These are phyloP conservation scores for Bemisia tabaci DNA, from an alignment of 1,140 invertebrate species.

Conservation along the genomic window DNA sequence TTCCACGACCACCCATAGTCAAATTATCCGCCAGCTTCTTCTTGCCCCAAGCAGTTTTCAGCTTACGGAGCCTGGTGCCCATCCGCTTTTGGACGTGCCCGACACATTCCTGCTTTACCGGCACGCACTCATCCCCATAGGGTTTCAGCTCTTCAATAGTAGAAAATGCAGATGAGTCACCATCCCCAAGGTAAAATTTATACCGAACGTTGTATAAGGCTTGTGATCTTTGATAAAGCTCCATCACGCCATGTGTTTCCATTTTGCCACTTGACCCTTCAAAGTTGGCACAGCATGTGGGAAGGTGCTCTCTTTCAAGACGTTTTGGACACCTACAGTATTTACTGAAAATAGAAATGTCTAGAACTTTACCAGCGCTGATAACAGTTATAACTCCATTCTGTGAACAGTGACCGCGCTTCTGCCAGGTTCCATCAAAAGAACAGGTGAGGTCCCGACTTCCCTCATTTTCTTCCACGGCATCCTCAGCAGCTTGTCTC, in stretches of 20 bases:
- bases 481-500: constrained; percentile 8
- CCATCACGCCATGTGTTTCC: neutral
- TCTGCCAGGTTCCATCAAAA: constrained; percentile 19
- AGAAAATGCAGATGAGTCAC: neutral
- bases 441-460: constrained; percentile 14
- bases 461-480: constrained; percentile 10
- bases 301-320: neutral
- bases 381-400: constrained; percentile 15
- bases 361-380: constrained; percentile 16
- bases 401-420: constrained; percentile 17
- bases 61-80: neutral
- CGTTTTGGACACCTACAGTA: neutral
- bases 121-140: neutral
- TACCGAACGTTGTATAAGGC: neutral
- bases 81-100: neutral
- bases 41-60: neutral
- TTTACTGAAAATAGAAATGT: neutral
- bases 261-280: neutral
- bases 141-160: neutral
- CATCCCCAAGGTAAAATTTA: neutral
- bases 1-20: constrained; percentile 7
- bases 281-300: neutral
- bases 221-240: neutral
- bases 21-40: neutral
- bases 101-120: neutral